Conservation (phyloP, 2,888 invertebrate species). For the Trachelus stipa region DNA sequence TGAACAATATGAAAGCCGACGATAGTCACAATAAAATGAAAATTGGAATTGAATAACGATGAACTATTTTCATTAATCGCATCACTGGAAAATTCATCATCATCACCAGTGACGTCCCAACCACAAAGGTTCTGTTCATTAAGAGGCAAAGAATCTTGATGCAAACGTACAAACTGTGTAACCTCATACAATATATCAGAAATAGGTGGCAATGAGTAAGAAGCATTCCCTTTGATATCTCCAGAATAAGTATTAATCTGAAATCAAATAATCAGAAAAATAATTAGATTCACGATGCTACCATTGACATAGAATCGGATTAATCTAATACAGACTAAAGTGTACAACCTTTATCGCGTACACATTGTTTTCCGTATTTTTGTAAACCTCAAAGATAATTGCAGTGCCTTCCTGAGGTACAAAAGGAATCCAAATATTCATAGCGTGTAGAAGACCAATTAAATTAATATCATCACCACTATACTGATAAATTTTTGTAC, state of each 20-base stretch:
- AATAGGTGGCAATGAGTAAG: too few relatives aligned
- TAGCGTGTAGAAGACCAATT: slow-evolving; percentile 48
- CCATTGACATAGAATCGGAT: too few relatives aligned
- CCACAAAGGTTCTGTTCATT: not conserved
- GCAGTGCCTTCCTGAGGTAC: slow-evolving; percentile 51
- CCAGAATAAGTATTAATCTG: too few relatives aligned
- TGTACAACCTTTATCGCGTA: slow-evolving; percentile 50
- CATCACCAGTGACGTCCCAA: not conserved
- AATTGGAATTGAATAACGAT: too few relatives aligned
- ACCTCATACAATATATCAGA: not conserved
- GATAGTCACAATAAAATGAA: too few relatives aligned
- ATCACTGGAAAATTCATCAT: too few relatives aligned
- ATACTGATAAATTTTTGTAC: slow-evolving; percentile 47
- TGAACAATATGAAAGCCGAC: too few relatives aligned
- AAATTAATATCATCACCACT: slow-evolving; percentile 56
- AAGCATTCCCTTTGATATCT: too few relatives aligned
- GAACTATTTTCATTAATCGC: too few relatives aligned
- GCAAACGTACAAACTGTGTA: not conserved
- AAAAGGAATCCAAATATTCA: slow-evolving; percentile 52
- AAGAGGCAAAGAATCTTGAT: not conserved
- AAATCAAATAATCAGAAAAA: too few relatives aligned
- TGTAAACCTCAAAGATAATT: slow-evolving; percentile 51
- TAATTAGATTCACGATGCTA: too few relatives aligned
- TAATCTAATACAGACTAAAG: too few relatives aligned
- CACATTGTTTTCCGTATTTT: slow-evolving; percentile 27